Evolutionary conservation across 2,113 vertebrate genomes (phyloP).

Genomic region (Xenopus laevis): DNA sequence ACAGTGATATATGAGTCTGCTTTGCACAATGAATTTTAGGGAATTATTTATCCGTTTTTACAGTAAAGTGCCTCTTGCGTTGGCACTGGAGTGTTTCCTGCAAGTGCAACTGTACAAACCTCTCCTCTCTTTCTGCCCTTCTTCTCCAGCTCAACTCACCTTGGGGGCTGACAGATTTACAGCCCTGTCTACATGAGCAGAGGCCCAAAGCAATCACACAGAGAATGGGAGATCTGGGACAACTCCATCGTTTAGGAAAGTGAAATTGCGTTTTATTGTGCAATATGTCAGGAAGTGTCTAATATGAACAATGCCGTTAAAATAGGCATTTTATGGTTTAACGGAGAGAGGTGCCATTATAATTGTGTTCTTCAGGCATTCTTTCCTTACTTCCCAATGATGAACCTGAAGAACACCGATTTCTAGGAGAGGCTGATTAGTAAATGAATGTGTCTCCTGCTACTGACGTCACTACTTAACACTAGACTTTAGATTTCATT

Average conservation of each 20-base stretch:
- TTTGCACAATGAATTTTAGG: no score
- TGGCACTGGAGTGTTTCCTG: no score
- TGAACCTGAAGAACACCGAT: no score
- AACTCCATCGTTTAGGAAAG: conserved; percentile 51
- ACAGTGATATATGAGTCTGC: no score
- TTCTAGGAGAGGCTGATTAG: no score
- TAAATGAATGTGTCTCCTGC: no score
- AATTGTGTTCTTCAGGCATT: neutral
- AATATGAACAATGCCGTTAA: neutral
- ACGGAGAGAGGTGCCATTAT: conserved; percentile 2
- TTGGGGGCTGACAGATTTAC: conserved; percentile 50
- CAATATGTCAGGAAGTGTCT: conserved; percentile 13
- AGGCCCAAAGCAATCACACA: conserved; percentile 63
- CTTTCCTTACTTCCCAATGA: no score
- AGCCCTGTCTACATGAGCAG: conserved; percentile 28
- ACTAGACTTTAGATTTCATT: no score
- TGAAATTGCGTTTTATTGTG: conserved; percentile 5
- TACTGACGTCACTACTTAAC: no score
- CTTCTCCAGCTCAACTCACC: conserved; percentile 49
- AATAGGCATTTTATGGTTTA: conserved; percentile 10
- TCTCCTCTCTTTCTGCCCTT: conserved; percentile 22
- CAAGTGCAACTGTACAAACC: neutral
- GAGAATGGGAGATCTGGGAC: conserved; percentile 52
- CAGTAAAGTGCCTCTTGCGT: no score
- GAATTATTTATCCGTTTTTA: no score